These are phyloP conservation scores for Paracanthobrama guichenoti DNA, from an alignment of 2,113 vertebrate genomes.

Conservation along the genomic window DNA sequence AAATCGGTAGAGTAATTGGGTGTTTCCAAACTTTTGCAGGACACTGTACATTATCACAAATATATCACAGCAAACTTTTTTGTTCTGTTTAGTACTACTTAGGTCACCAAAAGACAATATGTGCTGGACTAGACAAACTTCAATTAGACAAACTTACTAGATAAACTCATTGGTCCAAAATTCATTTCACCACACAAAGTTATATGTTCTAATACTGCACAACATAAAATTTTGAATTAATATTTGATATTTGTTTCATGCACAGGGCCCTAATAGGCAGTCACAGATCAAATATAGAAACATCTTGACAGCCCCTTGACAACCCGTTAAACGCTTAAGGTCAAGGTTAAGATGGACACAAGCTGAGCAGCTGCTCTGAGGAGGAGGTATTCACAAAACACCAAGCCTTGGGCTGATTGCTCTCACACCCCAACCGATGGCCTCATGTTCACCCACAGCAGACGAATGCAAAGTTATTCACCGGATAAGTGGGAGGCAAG, in stretches of 20 bases:
- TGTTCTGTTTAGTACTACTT: neutral
- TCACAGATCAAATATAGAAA: neutral
- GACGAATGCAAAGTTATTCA: neutral
- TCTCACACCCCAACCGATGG: conserved; percentile 10
- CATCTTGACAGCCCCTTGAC: conserved; percentile 4
- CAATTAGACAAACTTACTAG: neutral
- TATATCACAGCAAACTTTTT: neutral
- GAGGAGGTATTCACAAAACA: conserved; percentile 1
- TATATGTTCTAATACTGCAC: neutral
- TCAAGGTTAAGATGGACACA: conserved; percentile 28
- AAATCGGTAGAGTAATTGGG: neutral
- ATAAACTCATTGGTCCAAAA: neutral
- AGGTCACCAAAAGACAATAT: neutral
- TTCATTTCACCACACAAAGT: neutral
- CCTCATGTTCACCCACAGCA: conserved; percentile 22
- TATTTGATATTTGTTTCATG: neutral
- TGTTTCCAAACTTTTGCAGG: neutral
- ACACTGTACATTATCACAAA: neutral
- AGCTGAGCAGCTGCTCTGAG: neutral
- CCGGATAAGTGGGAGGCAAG: conserved; percentile 36
- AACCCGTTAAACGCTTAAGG: neutral
- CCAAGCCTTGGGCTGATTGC: neutral
- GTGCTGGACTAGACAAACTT: neutral
- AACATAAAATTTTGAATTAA: neutral
- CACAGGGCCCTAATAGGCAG: neutral